Evolutionary conservation across 2,797 vertebrate species (phyloP).

Genomic region (Rallus crepitans): DNA sequence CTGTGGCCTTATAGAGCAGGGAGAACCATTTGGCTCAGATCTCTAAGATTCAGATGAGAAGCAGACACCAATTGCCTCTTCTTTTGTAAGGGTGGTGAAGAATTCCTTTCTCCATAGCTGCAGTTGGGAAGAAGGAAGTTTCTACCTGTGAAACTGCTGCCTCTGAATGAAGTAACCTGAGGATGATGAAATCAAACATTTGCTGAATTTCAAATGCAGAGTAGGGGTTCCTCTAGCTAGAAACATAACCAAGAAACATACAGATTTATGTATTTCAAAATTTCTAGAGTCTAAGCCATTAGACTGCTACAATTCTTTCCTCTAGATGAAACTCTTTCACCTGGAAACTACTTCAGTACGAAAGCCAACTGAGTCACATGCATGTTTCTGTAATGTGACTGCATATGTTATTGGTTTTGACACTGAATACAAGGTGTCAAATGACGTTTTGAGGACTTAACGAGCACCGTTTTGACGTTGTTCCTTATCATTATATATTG

Average conservation of each 20-base stretch:
- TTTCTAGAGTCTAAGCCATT: not conserved
- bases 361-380: not conserved
- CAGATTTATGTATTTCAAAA: not conserved
- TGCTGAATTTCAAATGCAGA: not conserved
- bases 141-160: not conserved
- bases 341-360: not conserved
- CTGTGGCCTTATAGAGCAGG: fast-evolving
- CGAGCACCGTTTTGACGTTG: not conserved
- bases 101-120: not conserved
- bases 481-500: not conserved
- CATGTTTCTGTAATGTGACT: not conserved
- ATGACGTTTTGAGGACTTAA: not conserved
- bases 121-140: not conserved
- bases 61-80: fast-evolving
- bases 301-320: not conserved
- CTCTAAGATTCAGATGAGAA: not conserved
- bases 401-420: not conserved
- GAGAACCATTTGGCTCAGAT: not conserved
- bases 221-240: not conserved
- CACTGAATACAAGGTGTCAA: not conserved
- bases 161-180: not conserved
- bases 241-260: not conserved
- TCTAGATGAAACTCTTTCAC: not conserved
- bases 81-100: not conserved
- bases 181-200: not conserved